Conservation (phyloP, 2,797 vertebrate species). For the Amblyraja radiata region DNA sequence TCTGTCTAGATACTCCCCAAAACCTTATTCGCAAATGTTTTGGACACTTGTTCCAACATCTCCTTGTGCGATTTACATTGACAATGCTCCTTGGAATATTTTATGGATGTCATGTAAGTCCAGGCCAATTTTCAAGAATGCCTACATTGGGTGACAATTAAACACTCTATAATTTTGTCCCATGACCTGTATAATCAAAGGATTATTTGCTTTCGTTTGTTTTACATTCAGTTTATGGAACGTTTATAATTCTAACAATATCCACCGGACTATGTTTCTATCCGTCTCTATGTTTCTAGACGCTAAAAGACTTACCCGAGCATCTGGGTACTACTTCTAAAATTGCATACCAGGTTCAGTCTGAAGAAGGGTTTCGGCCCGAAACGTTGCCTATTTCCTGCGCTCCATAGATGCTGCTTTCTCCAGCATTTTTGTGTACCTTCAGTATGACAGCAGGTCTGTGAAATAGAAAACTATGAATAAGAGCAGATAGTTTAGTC, state of each 20-base stretch:
- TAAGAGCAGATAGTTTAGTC: no score
- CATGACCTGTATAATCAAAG: not conserved
- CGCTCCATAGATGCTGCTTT: no score
- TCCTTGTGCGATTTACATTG: not conserved
- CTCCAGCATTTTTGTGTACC: no score
- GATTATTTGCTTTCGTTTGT: not conserved
- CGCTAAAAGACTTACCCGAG: not conserved
- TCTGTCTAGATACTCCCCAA: not conserved
- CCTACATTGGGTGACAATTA: not conserved
- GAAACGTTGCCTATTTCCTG: no score
- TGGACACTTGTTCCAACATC: not conserved
- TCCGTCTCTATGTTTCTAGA: no score
- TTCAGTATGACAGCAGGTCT: no score
- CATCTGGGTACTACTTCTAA: not conserved
- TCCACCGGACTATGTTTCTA: no score
- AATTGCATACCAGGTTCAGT: not conserved
- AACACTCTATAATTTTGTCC: not conserved
- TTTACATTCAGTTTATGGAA: not conserved
- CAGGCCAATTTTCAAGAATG: not conserved
- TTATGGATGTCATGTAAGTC: not conserved
- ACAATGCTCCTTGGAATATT: not conserved
- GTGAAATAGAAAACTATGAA: not conserved
- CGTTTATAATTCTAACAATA: not conserved
- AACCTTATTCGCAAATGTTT: not conserved
- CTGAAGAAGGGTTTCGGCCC: no score